Conservation (phyloP, 2,113 vertebrate species). For the Chloropsis hardwickii region DNA sequence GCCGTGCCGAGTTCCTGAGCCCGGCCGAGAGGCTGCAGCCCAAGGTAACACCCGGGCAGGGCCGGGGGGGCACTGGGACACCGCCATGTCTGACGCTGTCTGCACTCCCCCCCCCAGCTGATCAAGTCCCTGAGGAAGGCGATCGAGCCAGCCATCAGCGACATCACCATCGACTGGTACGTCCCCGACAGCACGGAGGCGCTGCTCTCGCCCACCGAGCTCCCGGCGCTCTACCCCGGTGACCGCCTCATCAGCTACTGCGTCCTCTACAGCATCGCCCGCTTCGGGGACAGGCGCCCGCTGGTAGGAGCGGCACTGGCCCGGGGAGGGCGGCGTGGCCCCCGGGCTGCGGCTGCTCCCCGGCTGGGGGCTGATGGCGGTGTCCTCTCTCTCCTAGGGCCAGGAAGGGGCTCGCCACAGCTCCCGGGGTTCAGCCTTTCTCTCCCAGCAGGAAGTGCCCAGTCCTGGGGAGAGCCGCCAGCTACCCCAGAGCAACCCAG, state of each 20-base stretch:
- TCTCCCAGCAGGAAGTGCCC: conserved; percentile 80
- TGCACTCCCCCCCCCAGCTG: conserved; percentile 69
- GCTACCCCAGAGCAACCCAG: conserved; percentile 66
- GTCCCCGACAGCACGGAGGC: conserved; percentile 93
- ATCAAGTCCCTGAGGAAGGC: conserved; percentile 93
- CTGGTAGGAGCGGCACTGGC: conserved; percentile 44
- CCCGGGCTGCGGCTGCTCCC: fast-evolving
- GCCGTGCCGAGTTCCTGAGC: conserved; percentile 79
- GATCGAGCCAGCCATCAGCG: conserved; percentile 90
- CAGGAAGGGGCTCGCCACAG: conserved; percentile 63
- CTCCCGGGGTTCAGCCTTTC: conserved; percentile 70
- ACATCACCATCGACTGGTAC: conserved; percentile 96
- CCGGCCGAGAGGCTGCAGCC: conserved; percentile 89
- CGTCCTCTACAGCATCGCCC: conserved; percentile 84
- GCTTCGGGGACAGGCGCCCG: conserved; percentile 72
- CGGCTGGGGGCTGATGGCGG: fast-evolving
- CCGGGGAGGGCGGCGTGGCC: fast-evolving
- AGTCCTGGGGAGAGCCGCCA: conserved; percentile 60
- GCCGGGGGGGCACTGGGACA: fast-evolving
- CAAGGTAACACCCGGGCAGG: conserved; percentile 68
- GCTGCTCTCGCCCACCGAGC: conserved; percentile 90
- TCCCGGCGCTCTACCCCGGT: conserved; percentile 89
- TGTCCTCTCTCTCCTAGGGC: conserved; percentile 47
- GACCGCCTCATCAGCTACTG: conserved; percentile 90
- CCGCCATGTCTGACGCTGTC: fast-evolving